Percentiles rank a stretch among this genome's conserved stretches.
phyloP scores from a whole-genome alignment of 1,140 invertebrate species.

The Sinonovacula constricta region DNA sequence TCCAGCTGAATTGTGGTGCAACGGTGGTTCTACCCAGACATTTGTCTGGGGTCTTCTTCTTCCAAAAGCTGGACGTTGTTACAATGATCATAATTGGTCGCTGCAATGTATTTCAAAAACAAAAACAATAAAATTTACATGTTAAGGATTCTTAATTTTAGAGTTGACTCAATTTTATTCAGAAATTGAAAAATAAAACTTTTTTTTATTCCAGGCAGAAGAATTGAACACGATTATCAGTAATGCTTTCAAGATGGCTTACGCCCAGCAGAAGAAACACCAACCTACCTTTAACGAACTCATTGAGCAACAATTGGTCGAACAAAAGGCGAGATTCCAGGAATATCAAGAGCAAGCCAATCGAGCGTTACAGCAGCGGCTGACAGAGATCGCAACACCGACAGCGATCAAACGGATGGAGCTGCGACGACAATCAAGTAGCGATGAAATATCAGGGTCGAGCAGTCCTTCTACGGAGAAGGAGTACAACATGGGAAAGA shows the following conservation, averaged over 20 bases:
- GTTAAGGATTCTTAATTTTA: too few species aligned
- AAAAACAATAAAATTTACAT: too few species aligned
- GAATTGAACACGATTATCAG: conserved; percentile 92
- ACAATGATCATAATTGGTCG: too few species aligned
- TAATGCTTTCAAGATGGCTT: conserved; percentile 95
- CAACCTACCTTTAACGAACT: conserved; percentile 77
- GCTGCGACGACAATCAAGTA: conserved; percentile 64
- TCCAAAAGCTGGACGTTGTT: too few species aligned
- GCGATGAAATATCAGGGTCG: conserved; percentile 44
- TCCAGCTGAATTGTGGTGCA: too few species aligned
- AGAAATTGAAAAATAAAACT: too few species aligned
- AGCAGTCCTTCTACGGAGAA: conserved; percentile 37
- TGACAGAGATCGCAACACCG: conserved; percentile 73
- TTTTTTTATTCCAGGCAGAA: conserved; percentile 86
- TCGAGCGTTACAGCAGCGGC: conserved; percentile 65
- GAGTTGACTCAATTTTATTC: too few species aligned
- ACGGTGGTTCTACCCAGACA: too few species aligned
- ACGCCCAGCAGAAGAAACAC: conserved; percentile 88
- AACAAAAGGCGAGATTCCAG: conserved; percentile 71
- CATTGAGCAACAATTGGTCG: conserved; percentile 74
- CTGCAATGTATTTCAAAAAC: too few species aligned
- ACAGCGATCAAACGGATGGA: conserved; percentile 71
- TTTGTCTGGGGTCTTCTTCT: too few species aligned
- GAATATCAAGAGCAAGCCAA: conserved; percentile 71
- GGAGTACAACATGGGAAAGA: conserved; percentile 58